Base-by-base conservation (phyloP, 2,888 invertebrate species). In the Synanthedon myopaeformis region DNA sequence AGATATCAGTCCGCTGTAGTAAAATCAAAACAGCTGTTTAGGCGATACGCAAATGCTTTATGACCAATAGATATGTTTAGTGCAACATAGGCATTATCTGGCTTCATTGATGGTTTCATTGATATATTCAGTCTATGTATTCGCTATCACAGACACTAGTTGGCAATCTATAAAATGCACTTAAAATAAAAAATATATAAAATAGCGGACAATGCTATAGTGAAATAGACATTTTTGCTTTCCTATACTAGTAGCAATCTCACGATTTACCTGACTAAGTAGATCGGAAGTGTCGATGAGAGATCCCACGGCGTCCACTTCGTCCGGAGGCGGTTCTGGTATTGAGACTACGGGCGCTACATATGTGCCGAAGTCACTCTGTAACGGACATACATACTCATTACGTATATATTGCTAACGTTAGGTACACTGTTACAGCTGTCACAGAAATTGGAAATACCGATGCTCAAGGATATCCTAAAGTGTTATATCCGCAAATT, bases 301-400 rank as follows among this genome's bases (percentile, higher is more conserved):
- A 50, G 90, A 90, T 10, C 89, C 92, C 45, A 92, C 90, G 0
- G 84, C 74, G 58, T 90, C 88, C 12, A 89, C 83, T 53, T 89
- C 89, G 56, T 91, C 91, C 3, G 89, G 87, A 61, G 92, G 91
- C 42, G 91, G 93, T 55, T 88, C 87, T 1, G 96, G 94, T 53
- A 96, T 90, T 28, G 93, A 91, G 50, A 96, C 98, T 59, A 97
- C 97, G 1, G 98, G 98, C 2, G 98, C 95, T 53, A 96, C 94
- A 72, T 99, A 99, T 19, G 94, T 94, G 54, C 95, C 93, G 69
- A 99, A 91, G 74, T 98, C 98, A 51, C 97, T 93, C 88, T 96
- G 93, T 0, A 62, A 56, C 17, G 51, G 8, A 13, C 12, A 6
- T 13, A 42, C 13, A n/a, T 42, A 42, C 13, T n/a, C 5, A 8